Conservation (phyloP, 2,113 vertebrate genomes). For the Periophthalmus modestus region DNA sequence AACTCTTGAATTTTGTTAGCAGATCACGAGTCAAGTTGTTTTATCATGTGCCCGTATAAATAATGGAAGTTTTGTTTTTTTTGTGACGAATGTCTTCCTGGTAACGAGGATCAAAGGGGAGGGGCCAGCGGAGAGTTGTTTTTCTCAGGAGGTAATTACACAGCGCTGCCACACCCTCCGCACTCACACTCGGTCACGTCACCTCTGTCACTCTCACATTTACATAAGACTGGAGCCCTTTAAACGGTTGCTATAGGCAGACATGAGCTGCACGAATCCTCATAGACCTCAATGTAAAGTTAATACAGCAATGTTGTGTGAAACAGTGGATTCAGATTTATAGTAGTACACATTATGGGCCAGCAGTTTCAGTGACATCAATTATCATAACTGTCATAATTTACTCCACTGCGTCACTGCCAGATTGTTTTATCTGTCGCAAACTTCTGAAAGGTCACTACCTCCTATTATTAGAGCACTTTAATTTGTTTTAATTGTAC, state of each 20-base stretch:
- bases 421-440: not conserved
- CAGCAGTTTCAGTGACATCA: too few species aligned
- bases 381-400: not conserved
- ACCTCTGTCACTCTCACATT: not conserved
- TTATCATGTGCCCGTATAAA: constrained; percentile 9
- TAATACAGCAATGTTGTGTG: not conserved
- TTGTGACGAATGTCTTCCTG: constrained; percentile 63
- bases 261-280: not conserved
- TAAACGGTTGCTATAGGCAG: not conserved
- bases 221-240: constrained; percentile 1
- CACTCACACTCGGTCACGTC: constrained; percentile 31
- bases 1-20: too few species aligned
- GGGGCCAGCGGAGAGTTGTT: constrained; percentile 42
- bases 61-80: constrained; percentile 73
- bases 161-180: constrained; percentile 38
- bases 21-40: not conserved
- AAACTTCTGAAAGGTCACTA: too few species aligned
- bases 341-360: not conserved
- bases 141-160: constrained; percentile 52
- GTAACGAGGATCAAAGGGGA: constrained; percentile 50
- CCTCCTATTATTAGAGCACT: too few species aligned
- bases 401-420: not conserved
- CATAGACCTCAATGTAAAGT: not conserved
- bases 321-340: not conserved
- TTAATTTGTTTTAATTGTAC: too few species aligned